Conservation (phyloP, 2,888 invertebrate species). For the Aphidius colemani region DNA sequence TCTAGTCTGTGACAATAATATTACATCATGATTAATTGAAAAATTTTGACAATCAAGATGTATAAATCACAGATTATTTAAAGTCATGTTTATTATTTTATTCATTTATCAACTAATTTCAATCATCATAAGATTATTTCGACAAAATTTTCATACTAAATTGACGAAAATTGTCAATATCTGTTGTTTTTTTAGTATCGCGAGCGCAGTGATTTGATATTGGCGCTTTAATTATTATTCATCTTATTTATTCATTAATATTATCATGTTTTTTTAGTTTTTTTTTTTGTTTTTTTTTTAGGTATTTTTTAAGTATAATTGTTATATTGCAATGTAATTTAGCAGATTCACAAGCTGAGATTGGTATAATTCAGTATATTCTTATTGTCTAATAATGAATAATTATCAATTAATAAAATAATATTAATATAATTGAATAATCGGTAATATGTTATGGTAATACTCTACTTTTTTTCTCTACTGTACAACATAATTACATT, state of each 20-base stretch:
- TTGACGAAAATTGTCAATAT: not conserved
- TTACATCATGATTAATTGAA: slow-evolving; percentile 32
- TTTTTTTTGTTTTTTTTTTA: slow-evolving; percentile 25
- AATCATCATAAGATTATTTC: no score
- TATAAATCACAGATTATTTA: not conserved
- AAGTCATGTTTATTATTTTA: no score
- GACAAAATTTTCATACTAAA: no score
- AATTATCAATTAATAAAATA: slow-evolving; percentile 15
- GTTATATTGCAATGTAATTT: slow-evolving; percentile 58
- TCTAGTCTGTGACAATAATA: slow-evolving; percentile 5
- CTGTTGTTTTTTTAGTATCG: slow-evolving; percentile 1
- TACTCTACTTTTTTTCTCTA: slow-evolving; percentile 53
- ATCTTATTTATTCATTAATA: not conserved
- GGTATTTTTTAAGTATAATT: slow-evolving; percentile 39
- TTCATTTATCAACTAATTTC: no score
- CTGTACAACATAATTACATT: slow-evolving; percentile 60
- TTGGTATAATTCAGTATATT: slow-evolving; percentile 56
- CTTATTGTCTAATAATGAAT: slow-evolving; percentile 36
- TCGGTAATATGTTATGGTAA: slow-evolving; percentile 40
- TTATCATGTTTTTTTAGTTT: slow-evolving; percentile 16
- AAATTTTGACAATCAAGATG: slow-evolving; percentile 20
- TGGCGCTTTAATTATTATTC: no score
- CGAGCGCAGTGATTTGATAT: no score
- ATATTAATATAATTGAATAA: no score
- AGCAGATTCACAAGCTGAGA: slow-evolving; percentile 60